Evolutionary conservation across 2,113 vertebrate species (phyloP).

Genomic region (Pelvicachromis taeniatus): DNA sequence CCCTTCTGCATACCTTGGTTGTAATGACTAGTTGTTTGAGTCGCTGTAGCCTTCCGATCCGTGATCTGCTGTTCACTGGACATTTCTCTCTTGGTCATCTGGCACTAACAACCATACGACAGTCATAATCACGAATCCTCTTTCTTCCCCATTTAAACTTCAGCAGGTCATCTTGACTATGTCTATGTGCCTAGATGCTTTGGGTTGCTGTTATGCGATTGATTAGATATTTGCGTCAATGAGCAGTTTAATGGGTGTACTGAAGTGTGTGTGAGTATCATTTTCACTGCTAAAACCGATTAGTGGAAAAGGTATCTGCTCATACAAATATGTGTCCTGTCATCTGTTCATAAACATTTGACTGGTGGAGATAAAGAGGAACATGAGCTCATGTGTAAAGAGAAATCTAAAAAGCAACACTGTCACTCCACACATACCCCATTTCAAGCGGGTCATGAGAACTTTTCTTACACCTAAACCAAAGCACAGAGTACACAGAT

Average conservation of each 20-base stretch:
- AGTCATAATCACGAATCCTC: too few species aligned
- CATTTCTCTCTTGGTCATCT: neutral
- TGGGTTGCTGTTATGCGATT: accelerated
- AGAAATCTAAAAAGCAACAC: neutral
- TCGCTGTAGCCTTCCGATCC: neutral
- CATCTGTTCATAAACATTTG: neutral
- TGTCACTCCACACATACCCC: neutral
- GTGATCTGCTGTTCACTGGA: accelerated
- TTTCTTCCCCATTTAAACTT: neutral
- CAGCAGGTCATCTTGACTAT: neutral
- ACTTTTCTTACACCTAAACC: constrained; percentile 24
- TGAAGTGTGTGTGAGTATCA: neutral
- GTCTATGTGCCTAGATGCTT: accelerated
- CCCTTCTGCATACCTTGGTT: neutral
- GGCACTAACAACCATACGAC: neutral
- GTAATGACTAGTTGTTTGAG: neutral
- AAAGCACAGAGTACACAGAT: constrained; percentile 33
- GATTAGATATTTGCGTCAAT: neutral
- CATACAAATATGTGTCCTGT: neutral
- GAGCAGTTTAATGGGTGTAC: neutral
- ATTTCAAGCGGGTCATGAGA: neutral
- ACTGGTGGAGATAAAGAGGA: accelerated
- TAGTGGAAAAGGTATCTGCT: neutral
- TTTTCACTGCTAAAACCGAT: accelerated
- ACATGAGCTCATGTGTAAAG: neutral